These are phyloP conservation scores for Dallia pectoralis DNA, from an alignment of 2,797 vertebrate genomes.

Conservation along the genomic window DNA sequence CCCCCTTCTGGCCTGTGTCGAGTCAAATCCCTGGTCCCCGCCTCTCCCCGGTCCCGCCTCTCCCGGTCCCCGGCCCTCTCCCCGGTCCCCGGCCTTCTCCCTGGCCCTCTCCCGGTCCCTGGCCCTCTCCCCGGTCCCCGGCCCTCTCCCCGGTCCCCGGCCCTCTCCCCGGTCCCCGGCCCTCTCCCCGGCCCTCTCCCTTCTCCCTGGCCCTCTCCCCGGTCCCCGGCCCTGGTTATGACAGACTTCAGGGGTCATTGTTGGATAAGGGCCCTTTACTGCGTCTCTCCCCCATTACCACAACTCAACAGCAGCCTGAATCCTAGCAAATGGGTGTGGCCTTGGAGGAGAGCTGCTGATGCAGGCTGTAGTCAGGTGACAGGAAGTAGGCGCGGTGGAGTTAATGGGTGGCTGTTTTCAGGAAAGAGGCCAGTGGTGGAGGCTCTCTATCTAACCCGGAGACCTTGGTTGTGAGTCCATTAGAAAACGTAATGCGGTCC, in stretches of 20 bases:
- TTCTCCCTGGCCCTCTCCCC: slow-evolving; percentile 13
- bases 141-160: slow-evolving; percentile 18
- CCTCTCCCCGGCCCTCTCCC: slow-evolving; percentile 16
- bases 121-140: slow-evolving; percentile 21
- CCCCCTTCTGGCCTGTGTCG: not conserved
- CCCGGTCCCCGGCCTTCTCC: too few relatives aligned
- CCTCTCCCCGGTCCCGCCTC: not conserved
- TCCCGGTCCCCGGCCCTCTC: too few relatives aligned
- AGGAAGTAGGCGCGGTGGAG: slow-evolving; percentile 17
- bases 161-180: slow-evolving; percentile 17
- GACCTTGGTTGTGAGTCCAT: not conserved
- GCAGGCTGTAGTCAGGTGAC: slow-evolving; percentile 16
- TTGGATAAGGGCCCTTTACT: not conserved
- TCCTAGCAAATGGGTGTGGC: slow-evolving; percentile 25
- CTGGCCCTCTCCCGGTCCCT: slow-evolving; percentile 15
- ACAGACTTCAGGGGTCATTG: not conserved
- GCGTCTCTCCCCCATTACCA: slow-evolving; percentile 43
- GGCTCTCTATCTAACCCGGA: not conserved
- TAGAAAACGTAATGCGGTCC: not conserved
- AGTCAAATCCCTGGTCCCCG: slow-evolving; percentile 5
- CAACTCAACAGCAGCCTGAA: slow-evolving; percentile 18
- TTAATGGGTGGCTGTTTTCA: not conserved
- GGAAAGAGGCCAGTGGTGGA: not conserved
- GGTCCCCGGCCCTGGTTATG: slow-evolving; percentile 48
- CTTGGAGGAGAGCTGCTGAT: slow-evolving; percentile 24